A percentile compares a stretch with the other conserved stretches of the same genome.
Conservation (phyloP, 2,888 invertebrate species). For the Cyclophora punctaria region DNA sequence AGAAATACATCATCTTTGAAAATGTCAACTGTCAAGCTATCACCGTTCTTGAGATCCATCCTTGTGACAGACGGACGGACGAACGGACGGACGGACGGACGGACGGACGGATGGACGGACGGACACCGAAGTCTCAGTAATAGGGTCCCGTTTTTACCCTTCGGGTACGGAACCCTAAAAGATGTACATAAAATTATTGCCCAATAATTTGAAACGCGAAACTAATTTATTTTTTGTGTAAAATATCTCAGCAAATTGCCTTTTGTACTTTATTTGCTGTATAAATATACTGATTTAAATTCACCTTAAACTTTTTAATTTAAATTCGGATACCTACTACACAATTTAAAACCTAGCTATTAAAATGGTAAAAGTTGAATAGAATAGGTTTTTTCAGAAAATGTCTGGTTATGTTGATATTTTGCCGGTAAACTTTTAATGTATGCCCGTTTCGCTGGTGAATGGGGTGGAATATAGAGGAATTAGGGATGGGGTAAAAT, state of each 20-base stretch:
- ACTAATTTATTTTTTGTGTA: conserved; percentile 7
- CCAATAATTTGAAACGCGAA: not conserved
- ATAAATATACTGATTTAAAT: conserved; percentile 9
- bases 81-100: too few relatives aligned
- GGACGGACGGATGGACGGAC: too few relatives aligned
- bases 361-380: conserved; percentile 12
- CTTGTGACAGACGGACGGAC: too few relatives aligned
- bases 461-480: conserved; percentile 28
- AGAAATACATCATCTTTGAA: too few relatives aligned
- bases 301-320: conserved; percentile 8
- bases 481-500: conserved; percentile 1
- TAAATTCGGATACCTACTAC: conserved; percentile 3
- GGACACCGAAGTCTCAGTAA: too few relatives aligned
- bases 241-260: conserved; percentile 6
- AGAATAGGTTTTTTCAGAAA: conserved; percentile 21
- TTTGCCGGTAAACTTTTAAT: conserved; percentile 66
- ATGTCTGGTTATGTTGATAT: conserved; percentile 48
- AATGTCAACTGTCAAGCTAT: too few relatives aligned
- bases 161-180: too few relatives aligned
- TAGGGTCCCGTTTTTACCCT: too few relatives aligned
- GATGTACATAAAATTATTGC: too few relatives aligned
- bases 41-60: too few relatives aligned
- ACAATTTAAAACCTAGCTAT: conserved; percentile 20
- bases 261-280: conserved; percentile 9
- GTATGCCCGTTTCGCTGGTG: conserved; percentile 58